These are phyloP conservation scores for Ctenomys sociabilis DNA, from an alignment of 2,113 vertebrate genomes.

Conservation along the genomic window DNA sequence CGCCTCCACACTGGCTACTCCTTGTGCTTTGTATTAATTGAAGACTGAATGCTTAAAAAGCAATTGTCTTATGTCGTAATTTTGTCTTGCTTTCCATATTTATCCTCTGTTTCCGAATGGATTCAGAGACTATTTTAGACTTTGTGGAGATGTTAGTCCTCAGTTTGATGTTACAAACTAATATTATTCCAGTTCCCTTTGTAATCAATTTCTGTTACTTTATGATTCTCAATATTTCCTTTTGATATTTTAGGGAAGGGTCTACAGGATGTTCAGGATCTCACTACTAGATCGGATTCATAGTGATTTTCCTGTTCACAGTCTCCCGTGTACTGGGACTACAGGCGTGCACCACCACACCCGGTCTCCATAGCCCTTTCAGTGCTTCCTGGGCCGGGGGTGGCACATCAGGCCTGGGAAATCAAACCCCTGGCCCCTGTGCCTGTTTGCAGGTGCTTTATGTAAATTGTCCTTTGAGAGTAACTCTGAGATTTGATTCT, in stretches of 20 bases:
- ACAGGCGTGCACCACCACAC: too few relatives aligned
- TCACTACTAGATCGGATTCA: too few relatives aligned
- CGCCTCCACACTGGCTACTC: background rate
- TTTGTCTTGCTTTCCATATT: background rate
- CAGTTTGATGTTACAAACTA: background rate
- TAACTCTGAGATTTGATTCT: background rate
- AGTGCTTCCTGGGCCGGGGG: too few relatives aligned
- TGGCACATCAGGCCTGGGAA: too few relatives aligned
- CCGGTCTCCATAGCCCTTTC: too few relatives aligned
- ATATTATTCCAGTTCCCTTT: background rate
- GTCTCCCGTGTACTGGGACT: too few relatives aligned
- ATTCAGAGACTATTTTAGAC: background rate
- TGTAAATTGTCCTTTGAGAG: background rate
- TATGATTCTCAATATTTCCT: conserved; percentile 6
- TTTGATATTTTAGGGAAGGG: too few relatives aligned
- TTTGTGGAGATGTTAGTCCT: background rate
- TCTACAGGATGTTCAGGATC: too few relatives aligned
- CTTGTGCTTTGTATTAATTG: background rate
- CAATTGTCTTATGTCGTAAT: background rate
- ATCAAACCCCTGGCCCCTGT: too few relatives aligned
- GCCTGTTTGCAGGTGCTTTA: too few relatives aligned
- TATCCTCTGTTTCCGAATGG: background rate
- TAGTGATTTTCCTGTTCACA: too few relatives aligned
- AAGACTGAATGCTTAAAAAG: background rate
- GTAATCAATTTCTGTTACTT: background rate